Evolutionary conservation across 2,888 invertebrate species (phyloP).

Genomic region (Unio pictorum): DNA sequence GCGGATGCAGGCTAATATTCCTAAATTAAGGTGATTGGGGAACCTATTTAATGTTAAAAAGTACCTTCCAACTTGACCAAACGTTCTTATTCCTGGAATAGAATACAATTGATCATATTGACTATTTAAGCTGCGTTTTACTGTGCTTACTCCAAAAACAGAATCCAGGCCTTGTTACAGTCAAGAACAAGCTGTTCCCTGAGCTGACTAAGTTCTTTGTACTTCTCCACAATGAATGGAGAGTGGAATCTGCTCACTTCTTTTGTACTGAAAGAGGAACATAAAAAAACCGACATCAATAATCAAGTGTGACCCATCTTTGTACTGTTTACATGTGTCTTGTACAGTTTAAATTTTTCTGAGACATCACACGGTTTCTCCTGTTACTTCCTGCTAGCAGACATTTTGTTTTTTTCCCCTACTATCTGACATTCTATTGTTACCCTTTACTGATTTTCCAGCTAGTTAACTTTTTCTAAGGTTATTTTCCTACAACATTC

Average conservation of each 20-base stretch:
- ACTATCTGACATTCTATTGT: too few species aligned
- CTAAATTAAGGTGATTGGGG: too few species aligned
- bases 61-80: background rate
- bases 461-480: too few species aligned
- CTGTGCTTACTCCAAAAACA: conserved; percentile 57
- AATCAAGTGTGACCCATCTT: background rate
- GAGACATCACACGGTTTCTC: too few species aligned
- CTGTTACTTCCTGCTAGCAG: too few species aligned
- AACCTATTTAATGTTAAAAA: background rate
- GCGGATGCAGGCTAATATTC: too few species aligned
- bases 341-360: background rate
- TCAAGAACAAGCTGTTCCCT: conserved; percentile 65
- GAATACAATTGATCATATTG: too few species aligned
- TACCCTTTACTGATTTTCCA: too few species aligned
- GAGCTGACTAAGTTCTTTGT: conserved; percentile 59
- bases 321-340: too few species aligned
- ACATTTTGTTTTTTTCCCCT: too few species aligned
- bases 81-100: too few species aligned
- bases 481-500: too few species aligned
- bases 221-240: conserved; percentile 65
- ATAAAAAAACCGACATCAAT: background rate
- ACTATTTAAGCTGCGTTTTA: background rate
- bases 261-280: conserved; percentile 68
- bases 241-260: conserved; percentile 69
- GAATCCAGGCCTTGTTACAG: conserved; percentile 66